These are phyloP conservation scores for Mormyrops boulengeri DNA, from an alignment of 2,797 vertebrate species.

Conservation along the genomic window DNA sequence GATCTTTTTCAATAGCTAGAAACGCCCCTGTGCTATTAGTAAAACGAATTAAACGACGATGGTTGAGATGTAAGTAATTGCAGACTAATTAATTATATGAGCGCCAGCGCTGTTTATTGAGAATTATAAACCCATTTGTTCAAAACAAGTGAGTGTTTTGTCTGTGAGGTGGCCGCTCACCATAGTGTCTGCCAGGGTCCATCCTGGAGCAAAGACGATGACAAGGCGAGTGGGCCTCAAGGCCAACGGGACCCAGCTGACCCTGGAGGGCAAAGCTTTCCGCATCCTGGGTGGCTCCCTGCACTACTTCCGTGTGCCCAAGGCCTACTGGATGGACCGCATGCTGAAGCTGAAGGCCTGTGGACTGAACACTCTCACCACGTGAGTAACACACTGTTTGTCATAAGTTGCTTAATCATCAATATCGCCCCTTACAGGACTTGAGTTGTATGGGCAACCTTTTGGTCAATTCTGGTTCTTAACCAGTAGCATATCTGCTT, in stretches of 20 bases:
- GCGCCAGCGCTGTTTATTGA: not conserved
- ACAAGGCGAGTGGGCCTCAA: conserved; percentile 66
- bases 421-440: not conserved
- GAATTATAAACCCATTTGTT: not conserved
- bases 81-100: not conserved
- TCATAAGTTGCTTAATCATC: not conserved
- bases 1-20: not conserved
- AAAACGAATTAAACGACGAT: not conserved
- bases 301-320: conserved; percentile 87
- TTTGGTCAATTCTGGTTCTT: not conserved
- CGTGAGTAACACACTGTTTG: conserved; percentile 54
- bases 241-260: conserved; percentile 64
- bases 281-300: conserved; percentile 77
- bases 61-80: not conserved
- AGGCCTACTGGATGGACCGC: conserved; percentile 82
- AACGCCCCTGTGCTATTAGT: not conserved
- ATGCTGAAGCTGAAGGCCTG: conserved; percentile 86
- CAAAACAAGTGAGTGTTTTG: not conserved
- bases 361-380: conserved; percentile 87
- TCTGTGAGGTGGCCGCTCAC: not conserved
- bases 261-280: conserved; percentile 71
- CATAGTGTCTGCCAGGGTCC: conserved; percentile 38
- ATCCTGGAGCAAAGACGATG: conserved; percentile 43
- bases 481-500: not conserved
- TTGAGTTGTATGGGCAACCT: not conserved